Base-by-base conservation (phyloP, 2,113 vertebrate species). In the Bos taurus region DNA sequence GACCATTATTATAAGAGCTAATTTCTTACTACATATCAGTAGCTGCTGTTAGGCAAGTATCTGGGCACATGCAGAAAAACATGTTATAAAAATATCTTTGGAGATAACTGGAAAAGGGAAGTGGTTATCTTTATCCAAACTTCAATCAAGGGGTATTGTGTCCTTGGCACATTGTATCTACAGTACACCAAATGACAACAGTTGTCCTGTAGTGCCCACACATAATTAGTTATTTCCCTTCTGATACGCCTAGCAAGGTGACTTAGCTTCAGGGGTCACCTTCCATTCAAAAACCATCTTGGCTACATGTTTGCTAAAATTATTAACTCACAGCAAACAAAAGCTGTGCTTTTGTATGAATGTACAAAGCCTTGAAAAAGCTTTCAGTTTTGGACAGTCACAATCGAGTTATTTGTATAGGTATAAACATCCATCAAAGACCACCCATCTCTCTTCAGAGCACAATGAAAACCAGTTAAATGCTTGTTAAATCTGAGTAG, bases 261-360 rank as follows among this genome's bases (percentile, higher is more conserved):
- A 97, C 95, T 97, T 93, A 60, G n/a, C 77, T 98, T 92, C 46
- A 64, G 89, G 87, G 91, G 97, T 98, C 95, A 97, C 87, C 71
- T 97, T 95, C 77, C 78, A 96, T 97, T 98, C 97, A 97, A 90
- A 97, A 96, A 46, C 59, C n/a, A 36, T 97, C 92, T 95, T 97
- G 94, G 97, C 77, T 89, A 54, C 92, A 91, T 97, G 50, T 98
- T 96, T 97, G 94, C 95, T 89, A 83, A 96, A 95, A 93, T 94
- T 96, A 97, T 98, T 98, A 94, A 96, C 81, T 96, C 95, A 64
- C 15, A 92, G 48, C 86, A 96, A 96, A 97, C 90, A 98, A 98
- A 97, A 80, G 16, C 90, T 86, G 40, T 88, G 48, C 88, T 96
- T 98, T 89, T 98, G 82, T 94, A 95, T 59, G 52, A 85, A 85